phyloP scores from a whole-genome alignment of 1,140 invertebrate species.

The Steinernema khuongi region DNA sequence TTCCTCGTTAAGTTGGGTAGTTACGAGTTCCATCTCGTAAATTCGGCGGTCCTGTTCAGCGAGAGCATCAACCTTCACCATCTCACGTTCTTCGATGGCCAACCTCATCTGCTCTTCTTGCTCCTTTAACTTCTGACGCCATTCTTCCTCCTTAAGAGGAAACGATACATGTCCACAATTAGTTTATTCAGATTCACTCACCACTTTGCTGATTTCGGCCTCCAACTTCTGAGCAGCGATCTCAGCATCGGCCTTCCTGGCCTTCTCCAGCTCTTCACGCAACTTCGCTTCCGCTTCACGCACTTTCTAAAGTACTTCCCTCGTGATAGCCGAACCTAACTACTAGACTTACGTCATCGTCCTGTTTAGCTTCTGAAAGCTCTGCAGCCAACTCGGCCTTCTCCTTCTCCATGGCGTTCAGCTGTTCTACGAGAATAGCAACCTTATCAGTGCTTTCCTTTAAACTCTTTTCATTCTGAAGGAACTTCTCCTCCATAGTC shows the following conservation, averaged over 20 bases:
- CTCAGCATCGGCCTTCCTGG: not conserved
- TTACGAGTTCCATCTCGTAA: not conserved
- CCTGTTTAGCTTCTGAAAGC: slow-evolving; percentile 51
- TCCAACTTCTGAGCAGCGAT: not conserved
- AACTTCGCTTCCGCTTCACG: slow-evolving; percentile 40
- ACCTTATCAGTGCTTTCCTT: no score
- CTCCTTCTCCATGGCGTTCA: slow-evolving; percentile 46
- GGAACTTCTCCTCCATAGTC: not conserved
- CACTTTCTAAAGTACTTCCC: slow-evolving; percentile 37
- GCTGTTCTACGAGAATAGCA: not conserved
- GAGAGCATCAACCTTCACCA: not conserved
- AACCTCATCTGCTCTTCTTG: not conserved
- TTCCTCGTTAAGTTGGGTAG: not conserved
- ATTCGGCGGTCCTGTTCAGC: not conserved
- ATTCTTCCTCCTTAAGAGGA: not conserved
- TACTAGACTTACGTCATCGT: slow-evolving; percentile 50
- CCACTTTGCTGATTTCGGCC: not conserved
- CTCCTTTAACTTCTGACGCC: not conserved
- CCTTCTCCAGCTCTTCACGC: not conserved
- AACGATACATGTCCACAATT: not conserved
- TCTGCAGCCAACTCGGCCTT: slow-evolving; percentile 56
- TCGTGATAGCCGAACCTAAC: no score
- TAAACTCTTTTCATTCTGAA: no score
- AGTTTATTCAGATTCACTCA: not conserved
- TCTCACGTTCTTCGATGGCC: slow-evolving; percentile 2